Conservation (phyloP, 23 tunicate genomes). For the Styela clava region DNA sequence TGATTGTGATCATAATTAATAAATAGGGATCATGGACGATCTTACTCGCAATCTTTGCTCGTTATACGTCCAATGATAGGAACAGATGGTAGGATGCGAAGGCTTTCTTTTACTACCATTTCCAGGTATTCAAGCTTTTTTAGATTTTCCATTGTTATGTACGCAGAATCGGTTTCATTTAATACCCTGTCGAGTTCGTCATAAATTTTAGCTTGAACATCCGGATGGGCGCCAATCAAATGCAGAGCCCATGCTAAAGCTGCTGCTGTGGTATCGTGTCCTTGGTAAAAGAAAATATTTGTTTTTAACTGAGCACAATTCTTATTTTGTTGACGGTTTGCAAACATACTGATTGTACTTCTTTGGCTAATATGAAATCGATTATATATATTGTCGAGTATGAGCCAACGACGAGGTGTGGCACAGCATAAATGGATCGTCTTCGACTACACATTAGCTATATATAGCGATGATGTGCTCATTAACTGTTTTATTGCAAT, state of each 20-base stretch:
- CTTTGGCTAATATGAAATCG: too few relatives aligned
- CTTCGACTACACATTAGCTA: too few relatives aligned
- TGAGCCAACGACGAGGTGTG: too few relatives aligned
- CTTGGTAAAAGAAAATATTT: neutral
- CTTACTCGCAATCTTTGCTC: constrained; percentile 54
- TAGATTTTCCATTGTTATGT: constrained; percentile 54
- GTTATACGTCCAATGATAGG: constrained; percentile 74
- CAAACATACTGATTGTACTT: too few relatives aligned
- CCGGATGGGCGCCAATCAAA: constrained; percentile 67
- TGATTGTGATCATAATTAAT: too few relatives aligned
- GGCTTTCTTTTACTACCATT: constrained; percentile 69
- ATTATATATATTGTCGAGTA: too few relatives aligned
- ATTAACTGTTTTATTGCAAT: too few relatives aligned
- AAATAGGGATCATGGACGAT: too few relatives aligned
- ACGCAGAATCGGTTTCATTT: constrained; percentile 23
- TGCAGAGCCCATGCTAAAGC: constrained; percentile 96
- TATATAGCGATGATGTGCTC: too few relatives aligned
- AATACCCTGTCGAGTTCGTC: constrained; percentile 78
- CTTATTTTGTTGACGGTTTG: too few relatives aligned
- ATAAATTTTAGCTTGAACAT: constrained; percentile 57
- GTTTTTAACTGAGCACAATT: neutral
- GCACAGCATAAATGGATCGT: too few relatives aligned
- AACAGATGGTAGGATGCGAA: constrained; percentile 91
- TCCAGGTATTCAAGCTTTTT: constrained; percentile 79
- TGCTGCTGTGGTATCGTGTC: constrained; percentile 97